Evolutionary conservation across 2,113 vertebrate species (phyloP).

Genomic region (Vimba vimba): DNA sequence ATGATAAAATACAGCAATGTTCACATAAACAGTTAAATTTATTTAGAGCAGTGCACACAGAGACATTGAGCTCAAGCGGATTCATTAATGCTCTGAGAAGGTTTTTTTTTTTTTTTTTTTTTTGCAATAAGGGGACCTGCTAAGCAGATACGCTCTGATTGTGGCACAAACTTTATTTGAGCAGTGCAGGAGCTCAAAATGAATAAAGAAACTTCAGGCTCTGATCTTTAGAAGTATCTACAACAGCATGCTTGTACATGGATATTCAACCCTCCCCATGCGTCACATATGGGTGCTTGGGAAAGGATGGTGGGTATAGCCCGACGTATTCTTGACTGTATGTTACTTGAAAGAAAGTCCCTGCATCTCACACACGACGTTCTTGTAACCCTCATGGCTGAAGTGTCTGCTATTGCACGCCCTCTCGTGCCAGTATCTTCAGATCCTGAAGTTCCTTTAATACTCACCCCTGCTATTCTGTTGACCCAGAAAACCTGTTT

Average conservation of each 20-base stretch:
- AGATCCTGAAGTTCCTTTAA: slow-evolving; percentile 14
- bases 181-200: background rate
- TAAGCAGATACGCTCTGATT: background rate
- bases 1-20: background rate
- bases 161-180: background rate
- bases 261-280: background rate
- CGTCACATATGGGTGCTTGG: background rate
- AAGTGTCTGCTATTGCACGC: background rate
- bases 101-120: too few relatives aligned
- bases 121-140: background rate
- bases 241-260: background rate
- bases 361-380: background rate
- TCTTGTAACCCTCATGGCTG: background rate
- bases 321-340: background rate
- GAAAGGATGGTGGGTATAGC: background rate
- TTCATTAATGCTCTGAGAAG: too few relatives aligned
- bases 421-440: slow-evolving; percentile 27
- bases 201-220: background rate
- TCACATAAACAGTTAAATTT: background rate
- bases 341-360: background rate
- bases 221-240: background rate
- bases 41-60: background rate
- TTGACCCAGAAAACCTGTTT: background rate
- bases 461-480: background rate
- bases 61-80: too few relatives aligned